Base-by-base conservation (phyloP, 2,113 vertebrate genomes). In the Puntigrus tetrazona region DNA sequence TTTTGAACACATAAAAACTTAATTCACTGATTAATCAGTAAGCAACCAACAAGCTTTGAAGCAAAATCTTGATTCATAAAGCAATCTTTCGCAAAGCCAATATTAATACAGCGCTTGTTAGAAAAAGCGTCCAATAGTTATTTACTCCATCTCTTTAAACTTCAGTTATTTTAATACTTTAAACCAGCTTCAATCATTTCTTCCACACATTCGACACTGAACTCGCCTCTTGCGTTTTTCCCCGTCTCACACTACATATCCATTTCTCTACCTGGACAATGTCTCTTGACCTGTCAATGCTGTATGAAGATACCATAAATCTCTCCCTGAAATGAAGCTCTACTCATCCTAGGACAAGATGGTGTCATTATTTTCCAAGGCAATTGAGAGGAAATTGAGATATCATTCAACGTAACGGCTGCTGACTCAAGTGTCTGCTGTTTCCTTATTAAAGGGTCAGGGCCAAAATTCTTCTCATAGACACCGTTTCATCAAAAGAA, bases 341-440 rank as follows among this genome's bases (percentile, higher is more conserved):
- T 89, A 85, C 90, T 86, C 86, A 70, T 93, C 89, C 92, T 91
- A 87, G 82, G 59, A 77, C 81, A 87, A 87, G 91, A 86, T 87
- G 91, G 89, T 88, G 84, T 89, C 89, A 91, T 93, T 92, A 88
- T 92, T 93, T 90, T 92, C 86, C 87, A 88, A 91, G 91, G 91
- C 83, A 70, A 85, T 78, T 74, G 84, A 90, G 86, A 88, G 90
- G 88, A 89, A 93, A 94, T 94, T 92, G 93, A 94, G 90, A 91
- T 93, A 94, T 94, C 90, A 92, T 93, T 94, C 93, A 94, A 92
- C 89, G 75, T 90, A 92, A 92, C 85, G 88, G 85, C 87, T 63
- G 86, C 91, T 93, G 94, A 93, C 90, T 93, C 91, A 81, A 90
- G 87, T 86, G 87, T 91, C 88, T 86, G 74, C 91, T 93, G 88